Base-by-base conservation (phyloP, 1,140 invertebrate genomes). In the Brachionus rotundiformis region DNA sequence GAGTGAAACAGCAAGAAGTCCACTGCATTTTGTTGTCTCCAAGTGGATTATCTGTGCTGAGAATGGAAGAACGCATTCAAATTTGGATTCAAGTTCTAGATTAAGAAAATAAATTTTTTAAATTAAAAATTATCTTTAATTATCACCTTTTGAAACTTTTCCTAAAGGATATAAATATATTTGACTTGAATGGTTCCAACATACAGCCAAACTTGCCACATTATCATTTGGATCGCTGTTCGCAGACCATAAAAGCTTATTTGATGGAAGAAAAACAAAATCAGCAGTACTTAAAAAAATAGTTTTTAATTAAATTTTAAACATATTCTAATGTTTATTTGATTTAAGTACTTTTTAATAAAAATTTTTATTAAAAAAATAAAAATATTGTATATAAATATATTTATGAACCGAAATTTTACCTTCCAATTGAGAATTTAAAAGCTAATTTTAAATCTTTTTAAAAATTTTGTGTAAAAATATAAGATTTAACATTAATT, bases 91-190 rank as follows among this genome's bases (percentile, higher is more conserved):
- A 10, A 59, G 47, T 25, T 79, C 73, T 77, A 27, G 8, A 33
- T 19, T 8, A 16, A 68, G 36, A 36, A 16, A 2, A 68, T 76
- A 8, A 6, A 2, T 23, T 33, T 49, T 49, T 25, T 13, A 10
- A 47, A n/a, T 19, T 23, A 73, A n/a, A 3, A 41, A 5, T 36
- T 71, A 0, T 3, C 29, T 25, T 47, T 77, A 3, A 0, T 11
- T 29, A 19, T 77, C 49, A 77, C 73, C 76, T 79, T 79, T 79
- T 10, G 44, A 59, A n/a, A 79, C 19, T 61, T 59, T 79, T 6
- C 11, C 19, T 31, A 79, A 39, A 2, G 44, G 16, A 79, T 79
- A 79, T 11, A 79, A 61, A 10, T 19, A 31, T 23, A 79, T 19
- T 63, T 63, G 76, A 63, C 11, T 79, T 36, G 23, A n/a, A 25